phyloP scores from a whole-genome alignment of 2,113 vertebrate genomes.

The Morone chrysops region DNA sequence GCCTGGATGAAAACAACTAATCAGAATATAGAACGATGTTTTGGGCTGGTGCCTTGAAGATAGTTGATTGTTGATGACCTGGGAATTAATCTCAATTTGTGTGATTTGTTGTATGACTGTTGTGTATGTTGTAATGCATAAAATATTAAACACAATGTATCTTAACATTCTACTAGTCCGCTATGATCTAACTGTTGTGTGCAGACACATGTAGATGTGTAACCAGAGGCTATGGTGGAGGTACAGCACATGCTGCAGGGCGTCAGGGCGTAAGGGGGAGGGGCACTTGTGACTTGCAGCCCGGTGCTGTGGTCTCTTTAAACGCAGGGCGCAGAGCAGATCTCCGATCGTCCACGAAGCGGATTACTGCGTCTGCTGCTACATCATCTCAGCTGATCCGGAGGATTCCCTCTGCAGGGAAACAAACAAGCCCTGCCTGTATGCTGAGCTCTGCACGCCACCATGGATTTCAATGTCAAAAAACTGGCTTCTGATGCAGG shows the following conservation, averaged over 20 bases:
- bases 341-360: constrained; percentile 56
- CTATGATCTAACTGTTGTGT: background rate
- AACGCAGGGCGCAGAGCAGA: constrained; percentile 67
- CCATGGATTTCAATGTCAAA: constrained; percentile 97
- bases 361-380: constrained; percentile 56
- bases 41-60: no score
- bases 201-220: background rate
- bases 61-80: no score
- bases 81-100: no score
- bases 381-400: constrained; percentile 64
- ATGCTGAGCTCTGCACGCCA: constrained; percentile 7
- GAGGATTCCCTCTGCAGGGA: constrained; percentile 53
- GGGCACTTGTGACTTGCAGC: constrained; percentile 12
- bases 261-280: background rate
- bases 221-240: background rate
- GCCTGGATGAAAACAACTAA: no score
- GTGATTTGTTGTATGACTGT: no score
- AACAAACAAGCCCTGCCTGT: constrained; percentile 10
- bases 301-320: constrained; percentile 67
- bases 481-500: constrained; percentile 96
- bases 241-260: background rate
- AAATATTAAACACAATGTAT: no score
- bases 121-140: no score
- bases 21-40: no score
- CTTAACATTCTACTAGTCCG: no score